Base-by-base conservation (phyloP, 1,140 invertebrate species). In the Heterodera schachtii region DNA sequence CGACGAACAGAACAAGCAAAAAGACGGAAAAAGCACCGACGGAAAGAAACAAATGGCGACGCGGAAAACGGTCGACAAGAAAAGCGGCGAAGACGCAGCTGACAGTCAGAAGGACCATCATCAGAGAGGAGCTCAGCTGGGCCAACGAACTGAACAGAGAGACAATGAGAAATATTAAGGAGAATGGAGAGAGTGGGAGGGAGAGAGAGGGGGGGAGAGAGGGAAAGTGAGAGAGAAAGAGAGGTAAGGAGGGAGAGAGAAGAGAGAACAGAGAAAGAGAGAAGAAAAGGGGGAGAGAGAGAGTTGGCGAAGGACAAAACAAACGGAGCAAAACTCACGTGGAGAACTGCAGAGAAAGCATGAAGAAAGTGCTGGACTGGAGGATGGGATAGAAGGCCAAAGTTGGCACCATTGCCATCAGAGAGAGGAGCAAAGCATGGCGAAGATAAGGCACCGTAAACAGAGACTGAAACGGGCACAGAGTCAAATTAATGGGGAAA, bases 361-460 rank as follows among this genome's bases (percentile, higher is more conserved):
- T 83, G 76, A 88, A 82, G 64, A 78, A 73, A 43, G 87, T 88
- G 16, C 84, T 87, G 67, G 46, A 81, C 76, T 90, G 89, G 16
- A 88, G 85, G 46, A 88, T 90, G 0, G 87, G 89, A 75, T 90
- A 88, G 78, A 90, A 88, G 6, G 87, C 86, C 60, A 90, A 81
- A 43, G 80, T 83, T 0, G 85, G 81, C 21, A 84, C 49, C 13
- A 89, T 66, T 11, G 84, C 83, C 21, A 83, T 74, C 44, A 88
- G 74, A 9, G 84, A 70, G 13, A 88, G 78, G 31, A 87, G 9
- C 52, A 90, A 44, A 5, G 87, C 87, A 57, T 82, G 66, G 5
- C 87, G 82, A 41, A 88, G 83, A 81, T 88, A 79, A 31, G 79
- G 78, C 13, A 81, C 79, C 52, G 41, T 75, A 52, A 87, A 69